Evolutionary conservation across 2,113 vertebrate species (phyloP), one percentile per base, ranked within the genome.

Genomic region (Erinaceus europaeus): DNA sequence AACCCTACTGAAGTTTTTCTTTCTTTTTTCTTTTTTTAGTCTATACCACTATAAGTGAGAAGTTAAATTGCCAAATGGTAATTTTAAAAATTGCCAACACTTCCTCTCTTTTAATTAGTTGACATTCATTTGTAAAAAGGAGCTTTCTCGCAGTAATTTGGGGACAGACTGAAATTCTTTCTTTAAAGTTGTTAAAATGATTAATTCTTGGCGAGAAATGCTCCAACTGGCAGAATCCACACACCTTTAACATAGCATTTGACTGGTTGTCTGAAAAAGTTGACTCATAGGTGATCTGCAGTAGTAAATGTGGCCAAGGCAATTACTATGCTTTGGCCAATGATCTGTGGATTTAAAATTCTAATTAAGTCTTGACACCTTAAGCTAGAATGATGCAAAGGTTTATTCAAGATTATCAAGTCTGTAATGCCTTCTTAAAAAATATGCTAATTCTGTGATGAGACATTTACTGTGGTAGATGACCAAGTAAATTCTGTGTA

Each of bases 351-450:
- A 93, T 90, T 94, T 91, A 78, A 92, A 80, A 86, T 91, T 96
- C 91, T 94, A 91, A 92, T 93, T 91, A 95, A 94, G 75, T 86
- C 91, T 94, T 93, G 91, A 93, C 89, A 93, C 65, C 61, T 86
- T 87, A 80, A 87, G 89, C 92, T 94, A 94, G 86, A 82, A 53
- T 64, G 53, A 93, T 84, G 74, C 81, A 87, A 94, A 93, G 91
- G 62, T 78, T 92, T 93, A 83, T 89, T 88, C 77, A 90, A 90
- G 74, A 93, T 94, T 88, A 92, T 14, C 23, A 29, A 72, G 67
- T 88, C 55, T 88, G 65, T 89, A 67, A 85, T 91, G 94, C 62
- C 85, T 93, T 55, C 82, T 91, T 94, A 81, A 21, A 93, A 93
- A 95, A 95, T 81, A 93, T 75, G 81, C 79, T 94, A 93, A 91